Evolutionary conservation across 2,113 vertebrate genomes (phyloP).

Genomic region (Anoura caudifer): DNA sequence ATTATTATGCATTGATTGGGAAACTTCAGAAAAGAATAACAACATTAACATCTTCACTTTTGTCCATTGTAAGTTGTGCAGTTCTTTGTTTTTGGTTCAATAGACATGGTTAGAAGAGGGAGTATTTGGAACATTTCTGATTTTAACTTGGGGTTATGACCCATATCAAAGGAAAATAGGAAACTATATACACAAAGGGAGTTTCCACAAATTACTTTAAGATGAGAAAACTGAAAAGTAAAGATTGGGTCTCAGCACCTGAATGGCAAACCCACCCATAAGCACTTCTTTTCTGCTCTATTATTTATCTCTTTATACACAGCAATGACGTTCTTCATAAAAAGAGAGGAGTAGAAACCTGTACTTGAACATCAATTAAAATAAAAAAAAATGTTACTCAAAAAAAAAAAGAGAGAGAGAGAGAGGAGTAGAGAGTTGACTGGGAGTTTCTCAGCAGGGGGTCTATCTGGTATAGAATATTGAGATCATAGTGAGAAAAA

Average conservation of each 20-base stretch:
- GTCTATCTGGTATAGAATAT: neutral
- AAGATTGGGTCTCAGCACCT: neutral
- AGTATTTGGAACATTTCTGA: neutral
- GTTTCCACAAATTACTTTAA: neutral
- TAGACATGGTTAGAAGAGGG: neutral
- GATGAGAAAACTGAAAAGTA: neutral
- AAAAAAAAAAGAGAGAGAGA: too few species aligned
- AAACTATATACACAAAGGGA: neutral
- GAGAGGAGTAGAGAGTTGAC: neutral
- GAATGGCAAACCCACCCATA: neutral
- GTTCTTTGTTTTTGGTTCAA: neutral
- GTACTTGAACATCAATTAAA: too few species aligned
- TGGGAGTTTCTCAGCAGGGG: neutral
- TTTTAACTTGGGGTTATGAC: neutral
- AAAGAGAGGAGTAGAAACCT: neutral
- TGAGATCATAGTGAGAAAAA: neutral
- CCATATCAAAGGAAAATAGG: neutral
- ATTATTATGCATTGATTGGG: neutral
- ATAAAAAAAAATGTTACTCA: too few species aligned
- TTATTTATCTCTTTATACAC: neutral
- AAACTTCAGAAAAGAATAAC: neutral
- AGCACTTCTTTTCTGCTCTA: neutral
- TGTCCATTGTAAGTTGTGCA: neutral
- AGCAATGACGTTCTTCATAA: neutral
- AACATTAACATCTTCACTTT: neutral